phyloP scores from a whole-genome alignment of 2,113 vertebrate genomes.

The Eretmochelys imbricata region DNA sequence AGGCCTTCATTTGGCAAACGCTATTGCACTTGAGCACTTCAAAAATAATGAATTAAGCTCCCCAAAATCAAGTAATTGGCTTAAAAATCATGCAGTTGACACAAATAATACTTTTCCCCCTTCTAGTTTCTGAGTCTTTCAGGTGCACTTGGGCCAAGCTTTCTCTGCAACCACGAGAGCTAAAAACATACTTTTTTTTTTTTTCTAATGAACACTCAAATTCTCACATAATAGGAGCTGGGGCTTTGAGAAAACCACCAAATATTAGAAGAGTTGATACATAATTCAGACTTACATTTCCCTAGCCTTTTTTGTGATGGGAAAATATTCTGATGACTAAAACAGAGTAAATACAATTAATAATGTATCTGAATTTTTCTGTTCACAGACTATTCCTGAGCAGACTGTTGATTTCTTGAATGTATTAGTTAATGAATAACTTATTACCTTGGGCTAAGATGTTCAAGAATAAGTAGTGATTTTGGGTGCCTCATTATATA shows the following conservation, averaged over 20 bases:
- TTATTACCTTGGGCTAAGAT: background rate
- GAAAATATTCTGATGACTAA: background rate
- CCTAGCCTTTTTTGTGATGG: background rate
- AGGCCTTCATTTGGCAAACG: background rate
- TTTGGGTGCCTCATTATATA: background rate
- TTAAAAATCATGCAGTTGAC: background rate
- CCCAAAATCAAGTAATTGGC: background rate
- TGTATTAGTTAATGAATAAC: background rate
- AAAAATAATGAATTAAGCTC: constrained; percentile 40
- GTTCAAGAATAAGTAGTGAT: background rate
- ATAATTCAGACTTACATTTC: constrained; percentile 11
- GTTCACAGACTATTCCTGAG: background rate
- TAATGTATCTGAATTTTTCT: background rate
- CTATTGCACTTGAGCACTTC: background rate
- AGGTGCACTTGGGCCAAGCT: background rate
- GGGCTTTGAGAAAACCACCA: background rate
- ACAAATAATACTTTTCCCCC: background rate
- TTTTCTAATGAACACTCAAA: background rate
- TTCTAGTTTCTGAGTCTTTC: background rate
- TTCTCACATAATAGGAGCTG: background rate
- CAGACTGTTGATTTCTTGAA: background rate
- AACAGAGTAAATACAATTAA: background rate
- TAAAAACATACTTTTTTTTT: background rate
- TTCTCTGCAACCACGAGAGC: background rate
- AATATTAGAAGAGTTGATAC: background rate